phyloP scores from a whole-genome alignment of 2,797 vertebrate species.

The Chelmon rostratus region DNA sequence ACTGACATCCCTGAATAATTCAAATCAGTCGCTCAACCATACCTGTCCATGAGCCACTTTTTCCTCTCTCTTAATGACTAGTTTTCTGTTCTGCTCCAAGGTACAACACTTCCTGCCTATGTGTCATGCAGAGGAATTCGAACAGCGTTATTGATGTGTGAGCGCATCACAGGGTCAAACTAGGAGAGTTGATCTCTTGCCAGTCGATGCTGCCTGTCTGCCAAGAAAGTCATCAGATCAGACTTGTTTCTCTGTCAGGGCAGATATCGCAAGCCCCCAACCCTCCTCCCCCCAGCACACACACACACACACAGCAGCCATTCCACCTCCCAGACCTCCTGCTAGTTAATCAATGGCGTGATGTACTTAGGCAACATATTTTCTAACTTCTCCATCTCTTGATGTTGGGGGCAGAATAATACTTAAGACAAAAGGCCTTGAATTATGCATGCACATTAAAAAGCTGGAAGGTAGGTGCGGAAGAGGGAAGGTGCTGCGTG shows the following conservation, averaged over 20 bases:
- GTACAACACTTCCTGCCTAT: constrained; percentile 54
- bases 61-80: constrained; percentile 42
- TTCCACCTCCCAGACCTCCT: constrained; percentile 30
- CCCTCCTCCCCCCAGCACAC: constrained; percentile 11
- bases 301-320: constrained; percentile 29
- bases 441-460: constrained; percentile 69
- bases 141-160: constrained; percentile 63
- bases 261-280: constrained; percentile 33
- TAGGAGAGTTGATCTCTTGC: constrained; percentile 71
- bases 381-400: constrained; percentile 40
- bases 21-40: constrained; percentile 27
- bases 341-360: constrained; percentile 69
- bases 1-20: constrained; percentile 17
- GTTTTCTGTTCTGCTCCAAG: constrained; percentile 54
- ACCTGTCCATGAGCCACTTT: background rate
- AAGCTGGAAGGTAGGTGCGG: constrained; percentile 48
- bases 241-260: constrained; percentile 59
- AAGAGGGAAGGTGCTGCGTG: constrained; percentile 29
- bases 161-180: constrained; percentile 65
- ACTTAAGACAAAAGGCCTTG: constrained; percentile 57
- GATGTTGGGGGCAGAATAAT: constrained; percentile 54
- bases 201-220: constrained; percentile 76
- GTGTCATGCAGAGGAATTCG: constrained; percentile 56
- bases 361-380: constrained; percentile 53
- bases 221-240: constrained; percentile 78